These are phyloP conservation scores for Platycheirus albimanus DNA, from an alignment of 2,888 invertebrate species.

Conservation along the genomic window DNA sequence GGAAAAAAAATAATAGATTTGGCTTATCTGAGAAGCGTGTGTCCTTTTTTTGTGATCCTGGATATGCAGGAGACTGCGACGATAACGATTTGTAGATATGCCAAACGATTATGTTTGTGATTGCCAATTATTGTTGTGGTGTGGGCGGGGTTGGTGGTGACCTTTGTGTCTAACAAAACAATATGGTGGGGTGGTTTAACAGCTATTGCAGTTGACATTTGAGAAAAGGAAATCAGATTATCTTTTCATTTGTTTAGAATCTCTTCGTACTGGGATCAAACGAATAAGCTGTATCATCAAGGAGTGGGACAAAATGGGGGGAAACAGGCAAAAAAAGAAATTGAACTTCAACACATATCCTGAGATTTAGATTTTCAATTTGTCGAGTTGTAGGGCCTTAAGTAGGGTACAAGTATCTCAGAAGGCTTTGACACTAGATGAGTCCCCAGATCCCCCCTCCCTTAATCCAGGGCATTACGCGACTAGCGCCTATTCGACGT, in stretches of 20 bases:
- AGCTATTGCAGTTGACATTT: conserved; percentile 47
- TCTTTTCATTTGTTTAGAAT: not conserved
- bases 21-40: conserved; percentile 46
- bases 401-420: no score
- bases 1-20: conserved; percentile 34
- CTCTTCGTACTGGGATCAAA: not conserved
- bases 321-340: no score
- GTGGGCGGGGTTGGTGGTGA: conserved; percentile 15
- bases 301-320: no score
- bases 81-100: no score
- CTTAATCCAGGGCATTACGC: no score
- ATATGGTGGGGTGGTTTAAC: not conserved
- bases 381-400: no score
- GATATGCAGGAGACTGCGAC: conserved; percentile 37
- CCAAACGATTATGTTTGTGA: conserved; percentile 15
- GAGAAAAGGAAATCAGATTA: conserved; percentile 6
- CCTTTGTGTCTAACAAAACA: not conserved
- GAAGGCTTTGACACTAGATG: no score
- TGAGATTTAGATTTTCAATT: no score
- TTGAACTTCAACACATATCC: no score
- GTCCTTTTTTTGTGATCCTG: conserved; percentile 21
- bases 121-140: conserved; percentile 45
- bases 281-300: not conserved
- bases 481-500: no score
- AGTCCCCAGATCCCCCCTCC: no score